Evolutionary conservation across 2,888 invertebrate species (phyloP).

Genomic region (Eudasyphora cyanicolor): DNA sequence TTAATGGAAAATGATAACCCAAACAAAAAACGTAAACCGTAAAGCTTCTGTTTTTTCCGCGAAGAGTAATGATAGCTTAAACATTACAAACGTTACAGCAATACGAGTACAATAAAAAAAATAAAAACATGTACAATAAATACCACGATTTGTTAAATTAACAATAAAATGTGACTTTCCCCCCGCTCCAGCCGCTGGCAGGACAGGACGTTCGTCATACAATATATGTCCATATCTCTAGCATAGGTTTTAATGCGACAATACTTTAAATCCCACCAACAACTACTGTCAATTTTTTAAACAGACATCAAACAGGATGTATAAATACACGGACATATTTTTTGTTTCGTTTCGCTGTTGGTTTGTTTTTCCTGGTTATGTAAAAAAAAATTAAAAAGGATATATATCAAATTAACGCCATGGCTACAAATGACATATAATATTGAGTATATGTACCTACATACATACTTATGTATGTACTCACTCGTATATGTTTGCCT

Average conservation of each 20-base stretch:
- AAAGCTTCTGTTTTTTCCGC: slow-evolving; percentile 23
- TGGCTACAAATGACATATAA: slow-evolving; percentile 53
- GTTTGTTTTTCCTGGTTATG: neutral
- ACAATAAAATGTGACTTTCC: slow-evolving; percentile 48
- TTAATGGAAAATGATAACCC: slow-evolving; percentile 8
- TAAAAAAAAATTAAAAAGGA: slow-evolving; percentile 30
- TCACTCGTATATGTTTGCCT: neutral
- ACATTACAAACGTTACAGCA: slow-evolving; percentile 45
- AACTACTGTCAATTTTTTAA: slow-evolving; percentile 55
- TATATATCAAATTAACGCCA: slow-evolving; percentile 64
- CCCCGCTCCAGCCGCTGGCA: slow-evolving; percentile 8
- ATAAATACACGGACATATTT: slow-evolving; percentile 28
- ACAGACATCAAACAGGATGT: slow-evolving; percentile 51
- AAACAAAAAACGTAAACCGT: slow-evolving; percentile 13
- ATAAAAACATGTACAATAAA: slow-evolving; percentile 21
- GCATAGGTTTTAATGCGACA: neutral
- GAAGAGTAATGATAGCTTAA: neutral
- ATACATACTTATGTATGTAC: slow-evolving; percentile 19
- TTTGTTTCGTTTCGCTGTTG: neutral
- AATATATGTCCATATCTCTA: neutral
- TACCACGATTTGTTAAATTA: slow-evolving; percentile 53
- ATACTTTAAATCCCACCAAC: neutral
- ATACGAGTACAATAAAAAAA: too few relatives aligned
- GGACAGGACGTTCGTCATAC: neutral
- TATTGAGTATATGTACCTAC: slow-evolving; percentile 15